These are phyloP conservation scores for Aphelinus atriplicis DNA, from an alignment of 1,140 invertebrate genomes.

Conservation along the genomic window DNA sequence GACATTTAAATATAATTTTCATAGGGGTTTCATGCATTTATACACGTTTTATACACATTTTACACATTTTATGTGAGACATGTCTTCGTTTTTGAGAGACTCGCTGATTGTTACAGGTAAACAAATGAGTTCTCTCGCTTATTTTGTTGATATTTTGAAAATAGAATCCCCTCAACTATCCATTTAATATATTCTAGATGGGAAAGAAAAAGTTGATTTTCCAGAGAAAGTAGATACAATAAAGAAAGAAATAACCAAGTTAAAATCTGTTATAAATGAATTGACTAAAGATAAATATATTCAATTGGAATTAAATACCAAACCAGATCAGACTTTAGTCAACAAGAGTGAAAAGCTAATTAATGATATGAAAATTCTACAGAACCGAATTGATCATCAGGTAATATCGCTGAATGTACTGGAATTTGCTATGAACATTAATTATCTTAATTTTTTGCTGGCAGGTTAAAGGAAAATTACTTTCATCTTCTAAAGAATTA, in stretches of 20 bases:
- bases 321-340: conserved; percentile 65
- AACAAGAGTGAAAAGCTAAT: conserved; percentile 63
- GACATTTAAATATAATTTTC: no score
- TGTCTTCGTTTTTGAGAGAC: conserved; percentile 55
- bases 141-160: no score
- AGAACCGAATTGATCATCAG: conserved; percentile 66
- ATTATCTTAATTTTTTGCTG: conserved; percentile 31
- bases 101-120: conserved; percentile 53
- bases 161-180: no score
- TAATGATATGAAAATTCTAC: conserved; percentile 64
- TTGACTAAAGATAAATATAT: conserved; percentile 68
- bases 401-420: conserved; percentile 44
- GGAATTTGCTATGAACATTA: background rate
- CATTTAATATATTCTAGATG: conserved; percentile 40
- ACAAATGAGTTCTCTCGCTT: background rate
- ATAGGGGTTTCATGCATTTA: no score
- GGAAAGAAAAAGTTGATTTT: conserved; percentile 54
- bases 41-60: no score
- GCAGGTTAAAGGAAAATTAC: conserved; percentile 69
- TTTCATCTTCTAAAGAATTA: conserved; percentile 68
- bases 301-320: conserved; percentile 66
- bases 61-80: conserved; percentile 13
- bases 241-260: conserved; percentile 66
- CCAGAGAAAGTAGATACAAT: conserved; percentile 67
- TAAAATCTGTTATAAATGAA: conserved; percentile 67